phyloP scores from a whole-genome alignment of 2,888 invertebrate species.

The Tipula unca region DNA sequence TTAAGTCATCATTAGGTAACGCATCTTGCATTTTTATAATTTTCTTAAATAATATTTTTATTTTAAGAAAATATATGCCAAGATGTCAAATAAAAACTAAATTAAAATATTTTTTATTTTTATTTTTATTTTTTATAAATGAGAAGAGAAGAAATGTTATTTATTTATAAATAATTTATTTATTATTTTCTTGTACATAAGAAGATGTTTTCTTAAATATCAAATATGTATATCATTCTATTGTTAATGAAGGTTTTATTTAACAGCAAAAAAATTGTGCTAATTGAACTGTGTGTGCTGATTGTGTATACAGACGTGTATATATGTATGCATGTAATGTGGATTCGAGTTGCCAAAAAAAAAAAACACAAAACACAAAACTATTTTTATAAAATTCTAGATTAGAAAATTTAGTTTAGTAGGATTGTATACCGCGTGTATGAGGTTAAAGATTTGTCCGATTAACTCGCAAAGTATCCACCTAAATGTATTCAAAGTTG shows the following conservation, averaged over 20 bases:
- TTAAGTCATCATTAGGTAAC: too few relatives aligned
- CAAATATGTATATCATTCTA: not conserved
- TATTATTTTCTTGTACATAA: not conserved
- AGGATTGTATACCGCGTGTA: not conserved
- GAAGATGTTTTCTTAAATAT: not conserved
- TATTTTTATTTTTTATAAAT: not conserved
- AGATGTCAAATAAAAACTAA: not conserved
- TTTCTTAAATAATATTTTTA: not conserved
- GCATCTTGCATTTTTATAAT: too few relatives aligned
- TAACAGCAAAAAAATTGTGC: not conserved
- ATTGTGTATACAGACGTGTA: not conserved
- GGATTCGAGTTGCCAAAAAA: not conserved
- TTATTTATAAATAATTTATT: not conserved
- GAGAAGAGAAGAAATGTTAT: not conserved
- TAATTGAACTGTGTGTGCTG: not conserved
- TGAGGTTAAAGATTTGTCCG: not conserved
- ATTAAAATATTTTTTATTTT: not conserved
- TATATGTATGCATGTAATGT: too few relatives aligned
- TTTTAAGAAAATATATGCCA: not conserved
- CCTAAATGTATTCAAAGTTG: not conserved
- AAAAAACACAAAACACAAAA: not conserved
- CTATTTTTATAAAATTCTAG: not conserved
- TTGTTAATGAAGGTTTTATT: not conserved
- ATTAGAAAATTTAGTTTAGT: not conserved
- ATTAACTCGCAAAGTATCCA: not conserved